Evolutionary conservation across 2,888 invertebrate species (phyloP), one percentile per base, ranked within the genome.

Genomic region (Glaucopsyche alexis): DNA sequence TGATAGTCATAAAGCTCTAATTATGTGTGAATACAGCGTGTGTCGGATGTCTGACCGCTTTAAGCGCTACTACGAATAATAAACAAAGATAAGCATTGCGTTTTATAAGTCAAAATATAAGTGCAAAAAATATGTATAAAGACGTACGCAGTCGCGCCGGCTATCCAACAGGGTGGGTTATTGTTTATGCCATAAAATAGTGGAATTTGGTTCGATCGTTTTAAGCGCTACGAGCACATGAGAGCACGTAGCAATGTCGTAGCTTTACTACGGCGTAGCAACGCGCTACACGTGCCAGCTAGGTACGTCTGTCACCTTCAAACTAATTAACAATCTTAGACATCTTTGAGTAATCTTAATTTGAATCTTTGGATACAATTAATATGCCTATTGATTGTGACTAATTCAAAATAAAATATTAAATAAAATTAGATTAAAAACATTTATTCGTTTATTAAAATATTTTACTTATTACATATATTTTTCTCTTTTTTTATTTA

Each of bases 21-120:
- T 60, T 60, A 38, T 14, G 14, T 60, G 60, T 60, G 29, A 60
- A 60, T 60, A 55, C 55, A 60, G 60, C 60, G 60, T 1, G 29
- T 60, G 13, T 19, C 19, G 19, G 19, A 3, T 29, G 29, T 60
- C 60, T 19, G 60, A 60, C 38, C 60, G 38, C 60, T 60, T 29
- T 60, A 60, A 60, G 13, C 47, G 47, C 13, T 47, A 47, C 60
- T 60, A 38, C 60, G 29, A 60, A 60, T 60, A 60, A 60, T 29
- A 5, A 60, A 4, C 11, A 7, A 6, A 7, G 14, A 38, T 5
- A 60, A 60, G 60, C 55, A 1, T 60, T 29, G 29, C 29, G 60
- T 29, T 60, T 1, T 7, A 16, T 60, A 47, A 8, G 4, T 13
- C 0, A 47, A 47, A 8, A 47, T 29, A 47, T 11, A 13, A 11